Evolutionary conservation across 2,113 vertebrate genomes (phyloP).

Genomic region (Strix aluco): DNA sequence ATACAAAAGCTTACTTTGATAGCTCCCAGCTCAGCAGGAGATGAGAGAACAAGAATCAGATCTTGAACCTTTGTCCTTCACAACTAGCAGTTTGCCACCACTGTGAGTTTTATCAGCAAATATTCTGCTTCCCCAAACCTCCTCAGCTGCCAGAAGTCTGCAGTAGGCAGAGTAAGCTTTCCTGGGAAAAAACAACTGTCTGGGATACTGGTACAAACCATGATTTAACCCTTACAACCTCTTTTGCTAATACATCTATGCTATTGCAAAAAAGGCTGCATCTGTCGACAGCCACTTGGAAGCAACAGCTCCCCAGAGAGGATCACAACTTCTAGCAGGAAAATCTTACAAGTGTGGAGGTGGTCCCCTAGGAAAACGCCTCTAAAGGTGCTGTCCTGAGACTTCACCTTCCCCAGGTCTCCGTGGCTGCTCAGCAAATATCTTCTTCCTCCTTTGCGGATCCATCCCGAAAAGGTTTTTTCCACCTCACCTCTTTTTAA

Average conservation of each 20-base stretch:
- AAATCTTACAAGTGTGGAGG: neutral
- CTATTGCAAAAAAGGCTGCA: neutral
- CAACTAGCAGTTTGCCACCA: neutral
- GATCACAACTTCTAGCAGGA: neutral
- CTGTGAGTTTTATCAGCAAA: slow-evolving; percentile 1
- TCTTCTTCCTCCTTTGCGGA: neutral
- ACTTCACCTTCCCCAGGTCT: neutral
- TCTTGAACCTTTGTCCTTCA: neutral
- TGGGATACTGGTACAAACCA: neutral
- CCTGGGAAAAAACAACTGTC: neutral
- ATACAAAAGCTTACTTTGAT: neutral
- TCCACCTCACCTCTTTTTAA: neutral
- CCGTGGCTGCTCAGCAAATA: neutral
- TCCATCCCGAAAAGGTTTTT: neutral
- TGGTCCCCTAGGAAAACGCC: neutral
- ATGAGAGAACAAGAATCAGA: neutral
- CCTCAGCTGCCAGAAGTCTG: neutral
- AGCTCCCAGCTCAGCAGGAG: neutral
- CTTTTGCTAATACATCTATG: neutral
- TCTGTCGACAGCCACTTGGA: neutral
- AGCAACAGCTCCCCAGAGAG: neutral
- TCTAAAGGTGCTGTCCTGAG: neutral
- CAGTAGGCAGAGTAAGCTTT: neutral
- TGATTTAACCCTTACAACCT: neutral
- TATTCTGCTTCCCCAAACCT: neutral